Evolutionary conservation across 1,140 invertebrate species (phyloP).

Genomic region (Conus ventricosus): DNA sequence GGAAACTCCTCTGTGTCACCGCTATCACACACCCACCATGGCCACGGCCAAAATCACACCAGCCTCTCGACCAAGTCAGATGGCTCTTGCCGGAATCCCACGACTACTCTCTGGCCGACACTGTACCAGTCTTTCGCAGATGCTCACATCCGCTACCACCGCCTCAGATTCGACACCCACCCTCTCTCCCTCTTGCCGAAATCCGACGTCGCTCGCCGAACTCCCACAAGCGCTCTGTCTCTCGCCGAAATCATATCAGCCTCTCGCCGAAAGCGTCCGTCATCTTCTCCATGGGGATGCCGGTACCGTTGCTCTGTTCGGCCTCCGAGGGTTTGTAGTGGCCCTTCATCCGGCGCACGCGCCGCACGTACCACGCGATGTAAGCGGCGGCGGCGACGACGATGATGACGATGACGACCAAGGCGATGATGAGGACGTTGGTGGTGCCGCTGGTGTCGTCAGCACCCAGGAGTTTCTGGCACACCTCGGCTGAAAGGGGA

Average conservation of each 20-base stretch:
- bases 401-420: conserved; percentile 45
- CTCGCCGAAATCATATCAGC: conserved; percentile 14
- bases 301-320: conserved; percentile 39
- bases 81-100: too few relatives aligned
- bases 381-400: conserved; percentile 36
- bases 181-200: neutral
- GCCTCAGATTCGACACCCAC: too few relatives aligned
- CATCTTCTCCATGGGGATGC: conserved; percentile 53
- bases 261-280: conserved; percentile 46
- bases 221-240: neutral
- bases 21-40: neutral
- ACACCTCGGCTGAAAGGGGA: conserved; percentile 37
- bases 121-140: too few relatives aligned
- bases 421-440: conserved; percentile 31
- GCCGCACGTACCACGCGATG: conserved; percentile 44
- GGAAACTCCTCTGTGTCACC: neutral
- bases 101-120: too few relatives aligned
- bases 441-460: neutral
- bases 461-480: conserved; percentile 6
- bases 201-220: too few relatives aligned
- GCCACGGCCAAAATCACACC: neutral
- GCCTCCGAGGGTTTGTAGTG: conserved; percentile 52
- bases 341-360: conserved; percentile 46
- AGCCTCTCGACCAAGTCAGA: too few relatives aligned
- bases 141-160: too few relatives aligned